A percentile compares a stretch with the other conserved stretches of the same genome.
phyloP scores from a whole-genome alignment of 2,797 vertebrate species.

The Knipowitschia caucasica region DNA sequence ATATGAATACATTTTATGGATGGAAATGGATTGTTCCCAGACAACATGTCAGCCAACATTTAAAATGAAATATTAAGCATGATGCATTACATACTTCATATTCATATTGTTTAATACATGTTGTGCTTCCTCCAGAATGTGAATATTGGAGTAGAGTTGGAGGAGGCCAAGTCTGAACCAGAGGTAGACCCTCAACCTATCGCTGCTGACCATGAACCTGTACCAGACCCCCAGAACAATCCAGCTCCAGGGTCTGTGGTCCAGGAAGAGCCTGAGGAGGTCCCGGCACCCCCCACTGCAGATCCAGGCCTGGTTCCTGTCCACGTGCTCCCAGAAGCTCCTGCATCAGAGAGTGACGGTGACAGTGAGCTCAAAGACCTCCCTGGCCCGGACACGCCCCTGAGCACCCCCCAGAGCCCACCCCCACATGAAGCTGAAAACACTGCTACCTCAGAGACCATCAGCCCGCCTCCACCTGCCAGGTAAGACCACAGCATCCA shows the following conservation, averaged over 20 bases:
- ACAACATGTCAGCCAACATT: too few relatives aligned
- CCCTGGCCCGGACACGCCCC: slow-evolving; percentile 64
- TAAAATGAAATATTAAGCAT: too few relatives aligned
- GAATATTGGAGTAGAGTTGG: slow-evolving; percentile 66
- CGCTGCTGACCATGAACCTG: slow-evolving; percentile 50
- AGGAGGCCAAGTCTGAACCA: slow-evolving; percentile 41
- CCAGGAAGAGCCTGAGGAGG: slow-evolving; percentile 37
- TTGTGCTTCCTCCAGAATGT: slow-evolving; percentile 66
- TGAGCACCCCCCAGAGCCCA: slow-evolving; percentile 46
- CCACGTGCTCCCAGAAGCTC: slow-evolving; percentile 45
- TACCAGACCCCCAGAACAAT: slow-evolving; percentile 37
- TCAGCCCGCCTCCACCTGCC: slow-evolving; percentile 63
- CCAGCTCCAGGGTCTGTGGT: slow-evolving; percentile 33
- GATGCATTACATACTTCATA: not conserved
- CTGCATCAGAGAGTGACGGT: slow-evolving; percentile 45
- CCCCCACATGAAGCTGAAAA: slow-evolving; percentile 80
- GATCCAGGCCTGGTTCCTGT: slow-evolving; percentile 59
- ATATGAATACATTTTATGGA: too few relatives aligned
- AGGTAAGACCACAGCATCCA: slow-evolving; percentile 73
- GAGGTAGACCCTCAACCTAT: slow-evolving; percentile 35
- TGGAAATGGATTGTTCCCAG: too few relatives aligned
- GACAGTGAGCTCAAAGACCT: slow-evolving; percentile 52
- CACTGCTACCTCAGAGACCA: slow-evolving; percentile 89
- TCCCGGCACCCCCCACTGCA: slow-evolving; percentile 20
- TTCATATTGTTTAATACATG: not conserved